Percentiles rank a stretch among this genome's conserved stretches.
These are phyloP conservation scores for Eufriesea mexicana DNA, from an alignment of 1,140 invertebrate genomes.

Conservation along the genomic window DNA sequence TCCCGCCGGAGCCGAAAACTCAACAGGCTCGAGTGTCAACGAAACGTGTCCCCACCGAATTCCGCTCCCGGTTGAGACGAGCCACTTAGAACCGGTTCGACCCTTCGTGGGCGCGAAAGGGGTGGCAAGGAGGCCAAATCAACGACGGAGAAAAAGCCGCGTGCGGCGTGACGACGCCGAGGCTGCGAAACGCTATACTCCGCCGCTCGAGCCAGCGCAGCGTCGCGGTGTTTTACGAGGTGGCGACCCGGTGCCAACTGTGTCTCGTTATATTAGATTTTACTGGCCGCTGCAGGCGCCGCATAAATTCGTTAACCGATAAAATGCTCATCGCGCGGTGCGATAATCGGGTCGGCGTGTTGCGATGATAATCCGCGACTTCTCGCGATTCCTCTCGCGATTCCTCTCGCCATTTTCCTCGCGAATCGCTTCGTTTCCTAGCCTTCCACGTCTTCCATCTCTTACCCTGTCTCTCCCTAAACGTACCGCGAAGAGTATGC, in stretches of 20 bases:
- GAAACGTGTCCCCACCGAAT: not conserved
- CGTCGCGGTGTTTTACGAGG: slow-evolving; percentile 77
- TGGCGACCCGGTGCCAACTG: slow-evolving; percentile 78
- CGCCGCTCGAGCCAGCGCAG: slow-evolving; percentile 42
- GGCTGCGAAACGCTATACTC: no score
- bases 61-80: not conserved
- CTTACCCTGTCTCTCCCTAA: no score
- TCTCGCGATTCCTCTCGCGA: not conserved
- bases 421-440: no score
- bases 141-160: not conserved
- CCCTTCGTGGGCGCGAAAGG: no score
- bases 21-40: not conserved
- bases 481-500: no score
- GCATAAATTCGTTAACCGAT: slow-evolving; percentile 80
- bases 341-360: slow-evolving; percentile 67
- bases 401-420: no score
- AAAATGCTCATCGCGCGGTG: slow-evolving; percentile 74
- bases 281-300: slow-evolving; percentile 72
- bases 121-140: not conserved
- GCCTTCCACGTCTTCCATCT: no score
- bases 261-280: slow-evolving; percentile 80
- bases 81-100: slow-evolving; percentile 4
- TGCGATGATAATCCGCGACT: slow-evolving; percentile 51
- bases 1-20: no score
- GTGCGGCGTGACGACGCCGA: slow-evolving; percentile 42